phyloP scores from a whole-genome alignment of 2,113 vertebrate genomes.

The Columbina picui region DNA sequence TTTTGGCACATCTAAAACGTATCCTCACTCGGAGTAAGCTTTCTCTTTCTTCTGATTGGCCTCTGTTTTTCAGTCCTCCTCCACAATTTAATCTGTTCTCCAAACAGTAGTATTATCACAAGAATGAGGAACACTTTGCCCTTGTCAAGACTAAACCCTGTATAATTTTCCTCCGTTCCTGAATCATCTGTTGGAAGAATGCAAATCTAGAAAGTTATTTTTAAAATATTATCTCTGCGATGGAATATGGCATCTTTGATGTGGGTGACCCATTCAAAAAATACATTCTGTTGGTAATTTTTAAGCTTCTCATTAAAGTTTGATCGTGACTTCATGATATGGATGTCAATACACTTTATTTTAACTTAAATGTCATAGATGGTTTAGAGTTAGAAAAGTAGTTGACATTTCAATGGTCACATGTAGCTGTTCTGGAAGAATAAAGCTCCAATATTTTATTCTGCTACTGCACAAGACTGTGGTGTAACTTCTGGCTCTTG shows the following conservation, averaged over 20 bases:
- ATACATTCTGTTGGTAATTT: neutral
- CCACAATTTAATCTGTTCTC: conserved; percentile 13
- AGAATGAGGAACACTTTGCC: neutral
- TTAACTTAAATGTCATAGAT: neutral
- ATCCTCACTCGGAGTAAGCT: neutral
- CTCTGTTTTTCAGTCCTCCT: neutral
- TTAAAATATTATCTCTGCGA: neutral
- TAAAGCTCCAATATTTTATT: neutral
- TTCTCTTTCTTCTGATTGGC: conserved; percentile 2
- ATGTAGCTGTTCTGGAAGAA: neutral
- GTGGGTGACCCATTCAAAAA: conserved; percentile 25
- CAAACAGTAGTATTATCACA: neutral
- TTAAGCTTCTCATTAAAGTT: conserved; percentile 5
- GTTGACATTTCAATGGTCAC: neutral
- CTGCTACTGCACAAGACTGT: neutral
- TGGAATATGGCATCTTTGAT: neutral
- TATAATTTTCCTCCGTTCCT: conserved; percentile 20
- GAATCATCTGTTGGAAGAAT: conserved; percentile 4
- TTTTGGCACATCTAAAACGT: conserved; percentile 45
- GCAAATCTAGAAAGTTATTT: conserved; percentile 6
- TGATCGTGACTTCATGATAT: neutral
- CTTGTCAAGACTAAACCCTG: conserved; percentile 8
- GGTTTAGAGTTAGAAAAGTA: neutral
- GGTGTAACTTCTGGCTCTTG: neutral
- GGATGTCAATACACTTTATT: neutral